Evolutionary conservation across 2,888 invertebrate genomes (phyloP).

Genomic region (Napeogenes inachia): DNA sequence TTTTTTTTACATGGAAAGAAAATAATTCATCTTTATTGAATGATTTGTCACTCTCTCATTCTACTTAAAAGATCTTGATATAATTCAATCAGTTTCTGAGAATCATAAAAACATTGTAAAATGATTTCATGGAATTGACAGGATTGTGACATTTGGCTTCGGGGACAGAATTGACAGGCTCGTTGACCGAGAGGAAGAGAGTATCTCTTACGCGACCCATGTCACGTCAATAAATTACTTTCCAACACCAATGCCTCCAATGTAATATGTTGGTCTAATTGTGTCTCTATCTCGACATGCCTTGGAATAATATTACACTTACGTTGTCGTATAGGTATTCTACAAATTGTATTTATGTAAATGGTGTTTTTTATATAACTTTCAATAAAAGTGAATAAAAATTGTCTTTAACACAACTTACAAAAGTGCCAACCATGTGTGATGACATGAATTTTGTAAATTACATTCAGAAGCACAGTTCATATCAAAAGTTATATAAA

Average conservation of each 20-base stretch:
- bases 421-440: background rate
- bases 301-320: background rate
- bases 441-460: conserved; percentile 2
- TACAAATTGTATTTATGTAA: no score
- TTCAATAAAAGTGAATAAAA: background rate
- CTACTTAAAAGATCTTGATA: conserved; percentile 10
- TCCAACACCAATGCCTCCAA: conserved; percentile 47
- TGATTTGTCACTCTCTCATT: no score
- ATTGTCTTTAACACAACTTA: background rate
- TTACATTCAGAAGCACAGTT: background rate
- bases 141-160: conserved; percentile 44
- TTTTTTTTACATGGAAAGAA: no score
- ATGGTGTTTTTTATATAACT: background rate
- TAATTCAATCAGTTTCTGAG: conserved; percentile 10
- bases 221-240: conserved; percentile 60
- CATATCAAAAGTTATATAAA: conserved; percentile 6
- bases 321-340: no score
- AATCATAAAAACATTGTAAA: conserved; percentile 19
- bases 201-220: conserved; percentile 65
- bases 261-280: conserved; percentile 31
- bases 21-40: no score
- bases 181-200: conserved; percentile 50
- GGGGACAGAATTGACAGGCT: conserved; percentile 65
- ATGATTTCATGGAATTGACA: conserved; percentile 34
- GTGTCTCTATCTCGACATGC: background rate